A percentile compares a stretch with the other conserved stretches of the same genome.
phyloP scores from a whole-genome alignment of 2,797 vertebrate genomes.

The Mallotus villosus region DNA sequence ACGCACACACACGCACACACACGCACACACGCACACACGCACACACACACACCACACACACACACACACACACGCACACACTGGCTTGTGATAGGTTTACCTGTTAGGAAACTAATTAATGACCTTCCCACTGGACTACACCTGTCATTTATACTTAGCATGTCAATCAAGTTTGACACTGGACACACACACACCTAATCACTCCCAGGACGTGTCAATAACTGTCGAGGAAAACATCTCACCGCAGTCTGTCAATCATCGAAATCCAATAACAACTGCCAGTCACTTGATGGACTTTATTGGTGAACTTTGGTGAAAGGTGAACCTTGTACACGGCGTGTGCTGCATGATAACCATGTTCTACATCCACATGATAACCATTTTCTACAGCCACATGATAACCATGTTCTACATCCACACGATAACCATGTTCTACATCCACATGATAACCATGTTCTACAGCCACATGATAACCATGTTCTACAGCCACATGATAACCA shows the following conservation, averaged over 20 bases:
- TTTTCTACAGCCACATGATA: background rate
- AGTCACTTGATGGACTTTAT: background rate
- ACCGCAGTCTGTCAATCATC: slow-evolving; percentile 47
- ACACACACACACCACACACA: slow-evolving; percentile 25
- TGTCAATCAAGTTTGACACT: slow-evolving; percentile 48
- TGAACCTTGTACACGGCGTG: background rate
- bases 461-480: background rate
- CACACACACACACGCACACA: slow-evolving; percentile 27
- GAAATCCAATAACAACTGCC: slow-evolving; percentile 57
- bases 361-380: too few relatives aligned
- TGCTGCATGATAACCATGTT: background rate
- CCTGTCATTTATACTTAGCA: slow-evolving; percentile 42
- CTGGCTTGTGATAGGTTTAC: slow-evolving; percentile 41
- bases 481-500: too few relatives aligned
- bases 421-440: too few relatives aligned
- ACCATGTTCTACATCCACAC: background rate
- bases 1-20: background rate
- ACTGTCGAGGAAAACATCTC: slow-evolving; percentile 19
- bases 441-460: too few relatives aligned
- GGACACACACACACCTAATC: slow-evolving; percentile 25
- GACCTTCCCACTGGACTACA: slow-evolving; percentile 37
- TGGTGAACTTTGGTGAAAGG: background rate
- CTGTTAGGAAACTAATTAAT: slow-evolving; percentile 44
- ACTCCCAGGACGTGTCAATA: slow-evolving; percentile 25
- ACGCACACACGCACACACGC: slow-evolving; percentile 1